Base-by-base conservation (phyloP, 2,113 vertebrate genomes). In the Pelobates fuscus region DNA sequence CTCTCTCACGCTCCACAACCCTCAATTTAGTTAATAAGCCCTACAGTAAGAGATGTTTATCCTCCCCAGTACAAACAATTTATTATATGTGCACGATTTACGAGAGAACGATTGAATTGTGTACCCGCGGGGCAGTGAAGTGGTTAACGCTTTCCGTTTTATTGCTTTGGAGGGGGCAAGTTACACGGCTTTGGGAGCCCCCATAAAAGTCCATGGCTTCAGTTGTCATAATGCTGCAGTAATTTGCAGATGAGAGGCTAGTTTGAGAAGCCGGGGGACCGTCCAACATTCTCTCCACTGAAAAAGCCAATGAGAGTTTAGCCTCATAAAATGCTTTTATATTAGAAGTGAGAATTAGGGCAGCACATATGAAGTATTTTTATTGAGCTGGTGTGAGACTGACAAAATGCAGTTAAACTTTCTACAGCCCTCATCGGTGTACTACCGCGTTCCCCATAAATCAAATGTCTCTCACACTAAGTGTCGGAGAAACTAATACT, bases 241-340 rank as follows among this genome's bases (percentile, higher is more conserved):
- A 83, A 82, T 81, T 79, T 17, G 71, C 79, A 83, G 80, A 85
- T 75, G 81, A 81, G 84, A 77, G 67, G 20, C 78, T 70, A 73
- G 81, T 55, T 79, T 79, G 80, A 81, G 79, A 71, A 23, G 80
- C 17, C 0, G 0, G 79, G 81, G 80, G 81, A 82, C 78, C 73
- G 2, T 80, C 82, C 83, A 80, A 78, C 81, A 80, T 69, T 58
- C 63, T 77, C 78, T 0, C 82, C 82, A 71, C 79, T 62, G 0
- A 71, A 77, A 37, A 77, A 83, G 79, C 81, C 81, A 84, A 71
- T 0, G 54, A 82, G 83, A 80, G 79, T 84, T 79, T 71, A 80
- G 79, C 84, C 87, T 84, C 87, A 82, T 88, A 88, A 88, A 89
- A 84, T 77, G 76, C 69, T 78, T 84, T 88, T 86, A 88, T 85